Evolutionary conservation across 1,140 invertebrate genomes (phyloP).

Genomic region (Aphaenogaster floridana): DNA sequence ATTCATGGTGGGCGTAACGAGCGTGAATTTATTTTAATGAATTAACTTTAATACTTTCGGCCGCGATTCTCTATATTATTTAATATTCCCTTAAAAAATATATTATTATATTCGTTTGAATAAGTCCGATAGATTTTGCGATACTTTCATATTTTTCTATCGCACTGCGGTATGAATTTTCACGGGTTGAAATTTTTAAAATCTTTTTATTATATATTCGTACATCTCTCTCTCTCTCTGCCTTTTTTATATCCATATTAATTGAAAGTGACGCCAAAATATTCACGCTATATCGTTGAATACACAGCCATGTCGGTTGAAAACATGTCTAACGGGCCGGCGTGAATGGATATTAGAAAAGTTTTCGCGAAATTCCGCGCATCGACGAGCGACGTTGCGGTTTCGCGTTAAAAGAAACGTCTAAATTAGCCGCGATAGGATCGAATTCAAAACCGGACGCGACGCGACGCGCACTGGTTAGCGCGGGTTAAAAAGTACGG

Average conservation of each 20-base stretch:
- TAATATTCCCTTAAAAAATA: constrained; percentile 20
- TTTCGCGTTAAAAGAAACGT: constrained; percentile 53
- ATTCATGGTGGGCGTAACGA: background rate
- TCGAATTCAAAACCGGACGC: constrained; percentile 46
- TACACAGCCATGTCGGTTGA: constrained; percentile 27
- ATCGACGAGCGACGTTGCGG: constrained; percentile 32
- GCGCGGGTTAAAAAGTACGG: constrained; percentile 68
- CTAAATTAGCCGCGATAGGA: constrained; percentile 57
- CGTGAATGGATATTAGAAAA: constrained; percentile 45
- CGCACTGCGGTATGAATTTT: constrained; percentile 32
- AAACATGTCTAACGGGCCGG: constrained; percentile 3
- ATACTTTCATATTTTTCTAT: constrained; percentile 35
- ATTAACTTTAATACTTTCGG: constrained; percentile 17
- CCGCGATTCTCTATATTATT: constrained; percentile 5
- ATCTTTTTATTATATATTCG: constrained; percentile 22
- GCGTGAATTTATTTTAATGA: constrained; percentile 2
- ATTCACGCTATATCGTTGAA: constrained; percentile 33
- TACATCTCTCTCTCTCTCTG: background rate
- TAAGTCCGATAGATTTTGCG: constrained; percentile 19
- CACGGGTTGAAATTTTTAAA: constrained; percentile 21
- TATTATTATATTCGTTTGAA: constrained; percentile 46
- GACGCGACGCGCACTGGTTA: constrained; percentile 45
- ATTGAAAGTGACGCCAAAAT: constrained; percentile 47
- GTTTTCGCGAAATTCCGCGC: constrained; percentile 20
- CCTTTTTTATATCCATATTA: constrained; percentile 36